Evolutionary conservation across 2,113 vertebrate genomes (phyloP), one percentile per base, ranked within the genome.

Genomic region (Ornithorhynchus anatinus): DNA sequence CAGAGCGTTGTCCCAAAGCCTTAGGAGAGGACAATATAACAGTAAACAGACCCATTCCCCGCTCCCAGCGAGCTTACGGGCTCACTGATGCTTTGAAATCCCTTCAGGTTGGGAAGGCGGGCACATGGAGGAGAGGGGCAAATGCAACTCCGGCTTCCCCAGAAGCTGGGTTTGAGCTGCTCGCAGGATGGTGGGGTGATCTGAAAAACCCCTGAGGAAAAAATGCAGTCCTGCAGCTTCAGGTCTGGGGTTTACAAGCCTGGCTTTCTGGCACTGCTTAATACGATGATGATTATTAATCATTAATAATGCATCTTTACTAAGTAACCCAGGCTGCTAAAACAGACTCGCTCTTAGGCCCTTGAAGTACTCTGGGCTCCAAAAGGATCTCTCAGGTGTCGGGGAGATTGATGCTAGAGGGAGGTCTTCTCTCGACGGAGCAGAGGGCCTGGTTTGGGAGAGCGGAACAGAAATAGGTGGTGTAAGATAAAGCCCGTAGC

Each of bases 81-180:
- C 81, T 84, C 67, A 84, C 50, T 51, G 81, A 78, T 65, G 83
- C 80, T 81, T 85, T 53, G 80, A 80, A 78, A 84, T 75, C 81
- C 6, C 59, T n/a, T n/a, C n/a, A n/a, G 59, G 52, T 67, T 60
- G 75, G 56, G 81, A 64, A n/a, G n/a, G 78, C 73, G 81, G 80
- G 80, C 72, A 72, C n/a, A 85, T 79, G 70, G 86, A 82, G 80
- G 84, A 83, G 86, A 85, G 86, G 86, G 57, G 17, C 4, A 13
- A 65, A 60, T 52, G 6, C 45, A 20, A 29, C 72, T 62, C 29
- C 56, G 70, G 75, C 67, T 75, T 72, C 42, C 54, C 67, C 43
- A 39, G 67, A 70, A 78, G 67, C 69, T 62, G 47, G 10, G 63
- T 84, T 84, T 73, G 80, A 84, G 63, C 84, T 73, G 85, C 83